These are phyloP conservation scores for Platycnemis pennipes DNA, from an alignment of 2,888 invertebrate genomes.

Conservation along the genomic window DNA sequence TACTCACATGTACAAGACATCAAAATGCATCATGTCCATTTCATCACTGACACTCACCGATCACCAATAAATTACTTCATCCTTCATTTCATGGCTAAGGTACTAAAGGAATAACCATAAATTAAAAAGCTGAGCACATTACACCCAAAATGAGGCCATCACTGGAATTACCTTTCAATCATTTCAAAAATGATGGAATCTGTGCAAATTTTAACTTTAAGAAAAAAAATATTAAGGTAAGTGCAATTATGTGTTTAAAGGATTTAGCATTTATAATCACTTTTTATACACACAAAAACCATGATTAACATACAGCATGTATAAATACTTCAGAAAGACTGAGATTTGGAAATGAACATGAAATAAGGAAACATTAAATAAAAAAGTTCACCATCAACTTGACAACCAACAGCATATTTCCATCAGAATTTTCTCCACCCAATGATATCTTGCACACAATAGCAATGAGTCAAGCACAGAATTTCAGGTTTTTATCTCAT, in stretches of 20 bases:
- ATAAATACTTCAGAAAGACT: not conserved
- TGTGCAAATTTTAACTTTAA: conserved; percentile 35
- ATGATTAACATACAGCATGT: not conserved
- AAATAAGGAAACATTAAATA: conserved; percentile 16
- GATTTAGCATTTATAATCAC: conserved; percentile 1
- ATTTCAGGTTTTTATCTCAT: not conserved
- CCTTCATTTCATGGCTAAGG: conserved; percentile 39
- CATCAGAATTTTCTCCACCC: conserved; percentile 29
- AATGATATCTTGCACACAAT: conserved; percentile 35
- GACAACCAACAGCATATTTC: not conserved
- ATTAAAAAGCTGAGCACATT: not conserved
- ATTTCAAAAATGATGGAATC: not conserved
- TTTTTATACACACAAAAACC: conserved; percentile 22
- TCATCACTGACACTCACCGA: conserved; percentile 57
- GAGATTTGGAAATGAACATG: not conserved
- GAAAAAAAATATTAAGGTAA: not conserved
- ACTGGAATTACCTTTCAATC: not conserved
- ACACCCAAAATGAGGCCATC: not conserved
- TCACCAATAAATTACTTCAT: conserved; percentile 57
- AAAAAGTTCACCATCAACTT: conserved; percentile 26
- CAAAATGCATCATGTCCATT: conserved; percentile 56
- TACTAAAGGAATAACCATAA: not conserved
- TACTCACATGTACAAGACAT: conserved; percentile 66
- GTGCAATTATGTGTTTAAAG: conserved; percentile 20
- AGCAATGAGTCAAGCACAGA: conserved; percentile 58